These are phyloP conservation scores for Brassicogethes aeneus DNA, from an alignment of 2,888 invertebrate genomes.

Conservation along the genomic window DNA sequence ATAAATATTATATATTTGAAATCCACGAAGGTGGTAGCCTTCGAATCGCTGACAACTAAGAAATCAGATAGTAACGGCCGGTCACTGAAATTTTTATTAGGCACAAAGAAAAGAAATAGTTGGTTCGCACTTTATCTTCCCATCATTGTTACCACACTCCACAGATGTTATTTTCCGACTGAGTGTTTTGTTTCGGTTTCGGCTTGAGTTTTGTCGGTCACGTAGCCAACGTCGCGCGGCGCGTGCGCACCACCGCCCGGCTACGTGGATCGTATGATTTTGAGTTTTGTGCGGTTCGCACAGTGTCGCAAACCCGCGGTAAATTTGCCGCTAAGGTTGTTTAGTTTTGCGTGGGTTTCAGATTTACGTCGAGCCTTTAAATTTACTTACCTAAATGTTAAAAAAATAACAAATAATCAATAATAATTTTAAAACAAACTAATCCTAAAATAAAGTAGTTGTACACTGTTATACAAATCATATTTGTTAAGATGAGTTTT, in stretches of 20 bases:
- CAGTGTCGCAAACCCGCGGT: no score
- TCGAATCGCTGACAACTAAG: not conserved
- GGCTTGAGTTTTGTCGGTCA: constrained; percentile 20
- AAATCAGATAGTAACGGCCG: constrained; percentile 21
- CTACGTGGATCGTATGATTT: constrained; percentile 21
- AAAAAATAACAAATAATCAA: no score
- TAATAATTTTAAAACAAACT: no score
- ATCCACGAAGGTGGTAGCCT: not conserved
- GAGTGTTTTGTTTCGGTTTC: constrained; percentile 15
- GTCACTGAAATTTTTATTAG: constrained; percentile 27
- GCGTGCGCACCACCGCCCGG: constrained; percentile 10
- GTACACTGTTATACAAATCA: no score
- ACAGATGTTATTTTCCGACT: constrained; percentile 41
- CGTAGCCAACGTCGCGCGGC: constrained; percentile 20
- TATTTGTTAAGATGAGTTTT: no score
- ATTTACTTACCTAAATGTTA: no score
- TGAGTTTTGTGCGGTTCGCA: not conserved
- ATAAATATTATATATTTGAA: constrained; percentile 8
- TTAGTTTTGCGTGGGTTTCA: no score
- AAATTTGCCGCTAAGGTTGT: no score
- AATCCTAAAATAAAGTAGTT: no score
- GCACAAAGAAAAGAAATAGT: constrained; percentile 34
- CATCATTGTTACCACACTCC: constrained; percentile 31
- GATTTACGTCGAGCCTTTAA: no score
- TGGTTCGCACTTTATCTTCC: constrained; percentile 36